A percentile compares a stretch with the other conserved stretches of the same genome.
Evolutionary conservation across 2,113 vertebrate genomes (phyloP).

Genomic region (Seriola aureovittata): DNA sequence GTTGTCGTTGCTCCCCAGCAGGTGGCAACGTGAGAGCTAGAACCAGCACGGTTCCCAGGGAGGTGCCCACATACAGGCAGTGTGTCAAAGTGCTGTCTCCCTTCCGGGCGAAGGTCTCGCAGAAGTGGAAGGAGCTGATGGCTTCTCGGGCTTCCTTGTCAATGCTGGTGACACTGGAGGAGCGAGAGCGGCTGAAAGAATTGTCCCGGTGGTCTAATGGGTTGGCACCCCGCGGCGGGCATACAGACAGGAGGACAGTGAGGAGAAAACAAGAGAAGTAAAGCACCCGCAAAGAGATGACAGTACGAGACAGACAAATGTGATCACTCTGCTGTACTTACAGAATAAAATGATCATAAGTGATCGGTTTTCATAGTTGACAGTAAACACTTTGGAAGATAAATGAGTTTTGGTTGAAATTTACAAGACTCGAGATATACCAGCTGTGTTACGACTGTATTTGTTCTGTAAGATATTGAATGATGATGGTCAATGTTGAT

Average conservation of each 20-base stretch:
- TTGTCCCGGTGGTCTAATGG: conserved; percentile 97
- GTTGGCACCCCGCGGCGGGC: conserved; percentile 84
- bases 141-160: conserved; percentile 96
- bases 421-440: neutral
- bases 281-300: conserved; percentile 73
- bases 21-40: conserved; percentile 93
- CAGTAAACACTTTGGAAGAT: neutral
- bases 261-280: conserved; percentile 81
- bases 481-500: neutral
- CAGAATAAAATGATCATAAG: neutral
- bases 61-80: conserved; percentile 95
- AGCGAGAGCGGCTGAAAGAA: conserved; percentile 98
- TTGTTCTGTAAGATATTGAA: conserved; percentile 4
- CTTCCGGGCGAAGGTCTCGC: conserved; percentile 93
- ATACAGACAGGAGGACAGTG: conserved; percentile 88
- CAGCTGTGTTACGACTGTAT: neutral
- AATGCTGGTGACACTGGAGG: conserved; percentile 98
- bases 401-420: neutral
- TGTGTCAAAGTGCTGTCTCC: conserved; percentile 89
- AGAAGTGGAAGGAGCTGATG: conserved; percentile 94
- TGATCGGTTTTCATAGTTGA: neutral
- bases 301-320: conserved; percentile 19
- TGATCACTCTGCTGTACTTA: neutral
- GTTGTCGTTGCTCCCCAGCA: conserved; percentile 94
- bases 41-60: conserved; percentile 92